These are phyloP conservation scores for Ischnura elegans DNA, from an alignment of 2,888 invertebrate species.

Conservation along the genomic window DNA sequence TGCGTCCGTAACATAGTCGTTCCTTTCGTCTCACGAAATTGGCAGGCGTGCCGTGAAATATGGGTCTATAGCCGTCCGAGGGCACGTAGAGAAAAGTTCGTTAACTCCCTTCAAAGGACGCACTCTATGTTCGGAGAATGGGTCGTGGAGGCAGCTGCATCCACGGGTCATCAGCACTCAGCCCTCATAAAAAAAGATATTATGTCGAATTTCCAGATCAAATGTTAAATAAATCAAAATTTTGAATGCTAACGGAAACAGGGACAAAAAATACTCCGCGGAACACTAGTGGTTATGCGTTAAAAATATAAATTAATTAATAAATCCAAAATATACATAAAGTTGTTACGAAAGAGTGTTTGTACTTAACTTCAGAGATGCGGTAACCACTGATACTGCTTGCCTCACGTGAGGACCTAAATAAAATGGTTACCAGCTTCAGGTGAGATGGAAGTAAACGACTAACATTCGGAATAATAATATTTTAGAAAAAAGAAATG, in stretches of 20 bases:
- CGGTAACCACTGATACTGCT: not conserved
- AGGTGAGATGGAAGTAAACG: constrained; percentile 29
- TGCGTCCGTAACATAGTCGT: constrained; percentile 64
- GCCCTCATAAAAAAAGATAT: not conserved
- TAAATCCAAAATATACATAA: constrained; percentile 22
- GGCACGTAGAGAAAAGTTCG: constrained; percentile 23
- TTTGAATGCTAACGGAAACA: constrained; percentile 45
- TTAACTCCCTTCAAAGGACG: constrained; percentile 7
- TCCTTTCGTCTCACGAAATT: constrained; percentile 54
- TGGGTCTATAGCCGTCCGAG: constrained; percentile 60
- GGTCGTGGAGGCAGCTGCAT: not conserved
- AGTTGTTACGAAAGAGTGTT: constrained; percentile 45
- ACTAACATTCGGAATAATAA: constrained; percentile 40
- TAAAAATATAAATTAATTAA: not conserved
- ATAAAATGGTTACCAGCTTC: constrained; percentile 25
- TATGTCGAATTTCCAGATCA: constrained; percentile 41
- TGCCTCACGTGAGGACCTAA: not conserved
- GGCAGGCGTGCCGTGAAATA: constrained; percentile 54
- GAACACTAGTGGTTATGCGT: constrained; percentile 27
- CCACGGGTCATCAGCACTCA: constrained; percentile 41
- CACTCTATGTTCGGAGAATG: constrained; percentile 34
- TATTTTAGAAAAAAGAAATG: constrained; percentile 26
- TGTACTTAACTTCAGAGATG: not conserved
- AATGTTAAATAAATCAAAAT: constrained; percentile 1
- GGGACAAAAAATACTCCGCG: constrained; percentile 56